phyloP scores from a whole-genome alignment of 2,888 invertebrate species.

The Octonoba sinensis region DNA sequence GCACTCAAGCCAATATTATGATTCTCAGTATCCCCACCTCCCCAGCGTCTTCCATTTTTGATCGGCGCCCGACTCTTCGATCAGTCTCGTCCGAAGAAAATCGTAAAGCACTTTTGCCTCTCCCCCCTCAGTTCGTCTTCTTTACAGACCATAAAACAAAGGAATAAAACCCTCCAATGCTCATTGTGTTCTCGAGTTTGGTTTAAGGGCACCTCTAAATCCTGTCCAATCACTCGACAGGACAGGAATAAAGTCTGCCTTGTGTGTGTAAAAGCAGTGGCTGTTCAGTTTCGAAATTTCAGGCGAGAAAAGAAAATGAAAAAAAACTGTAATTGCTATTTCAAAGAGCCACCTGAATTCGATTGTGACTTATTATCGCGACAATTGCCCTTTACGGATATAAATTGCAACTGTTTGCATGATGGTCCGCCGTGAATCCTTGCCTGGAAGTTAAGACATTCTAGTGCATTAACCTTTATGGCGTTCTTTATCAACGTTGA shows the following conservation, averaged over 20 bases:
- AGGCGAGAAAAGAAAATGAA: too few species aligned
- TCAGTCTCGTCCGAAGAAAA: slow-evolving; percentile 6
- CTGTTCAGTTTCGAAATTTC: too few species aligned
- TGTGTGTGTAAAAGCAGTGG: too few species aligned
- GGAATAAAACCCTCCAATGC: background rate
- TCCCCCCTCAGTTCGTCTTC: slow-evolving; percentile 7
- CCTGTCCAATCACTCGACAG: slow-evolving; percentile 44
- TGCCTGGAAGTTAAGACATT: too few species aligned
- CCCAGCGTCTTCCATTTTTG: slow-evolving; percentile 34
- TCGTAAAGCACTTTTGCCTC: background rate
- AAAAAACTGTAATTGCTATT: too few species aligned
- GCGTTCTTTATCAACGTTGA: too few species aligned
- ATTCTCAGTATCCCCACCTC: slow-evolving; percentile 18
- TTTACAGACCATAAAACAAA: slow-evolving; percentile 39
- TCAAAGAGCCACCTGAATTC: too few species aligned
- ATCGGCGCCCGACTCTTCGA: slow-evolving; percentile 30
- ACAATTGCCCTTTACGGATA: too few species aligned
- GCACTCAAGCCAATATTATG: slow-evolving; percentile 36
- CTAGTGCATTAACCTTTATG: too few species aligned
- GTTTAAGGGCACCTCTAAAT: slow-evolving; percentile 36
- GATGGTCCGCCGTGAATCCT: too few species aligned
- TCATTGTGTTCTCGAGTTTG: slow-evolving; percentile 13
- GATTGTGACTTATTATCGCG: too few species aligned
- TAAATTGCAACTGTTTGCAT: too few species aligned
- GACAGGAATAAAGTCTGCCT: slow-evolving; percentile 43